Base-by-base conservation (phyloP, 30 jellyfish, hydroid and myxozoan genomes). In the Turritopsis dohrnii region DNA sequence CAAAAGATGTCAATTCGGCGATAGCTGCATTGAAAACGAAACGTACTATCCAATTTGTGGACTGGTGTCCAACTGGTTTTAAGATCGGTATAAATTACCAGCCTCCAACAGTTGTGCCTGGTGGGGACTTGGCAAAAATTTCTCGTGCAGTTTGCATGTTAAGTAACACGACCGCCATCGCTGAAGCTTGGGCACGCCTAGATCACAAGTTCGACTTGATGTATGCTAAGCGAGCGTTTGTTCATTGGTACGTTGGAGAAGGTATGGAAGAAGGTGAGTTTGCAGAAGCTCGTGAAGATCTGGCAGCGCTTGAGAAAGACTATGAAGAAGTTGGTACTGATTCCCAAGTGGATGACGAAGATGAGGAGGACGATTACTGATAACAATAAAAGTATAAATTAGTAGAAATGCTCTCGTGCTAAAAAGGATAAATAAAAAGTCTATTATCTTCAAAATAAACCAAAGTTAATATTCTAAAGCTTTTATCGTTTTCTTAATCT, bases 191-290 rank as follows among this genome's bases (percentile, higher is more conserved):
- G 89, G 88, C 52, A 22, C 65, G 90, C 0, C 88, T 83, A 19
- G 89, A 72, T 28, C 89, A 4, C 52, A 83, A 83, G 89, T 83
- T 83, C 71, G 89, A 83, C 28, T 53, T 72, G 80, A 72, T 83
- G 87, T 83, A 71, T 71, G 77, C 89, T 7, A 83, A 72, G 89
- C 87, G 89, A 25, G 88, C 88, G 18, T 83, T 83, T 69, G 89
- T 83, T 72, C 89, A 83, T 75, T 83, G 89, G 89, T 83, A 83
- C 71, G 89, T 83, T 0, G 89, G 89, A 16, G 89, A 77, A 60
- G 85, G 85, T 20, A 92, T 92, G 98, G 98, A 92, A 75, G 98
- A 92, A 72, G 96, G 98, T 19, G 98, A 92, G 79, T 92, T 92
- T 88, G 79, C 95, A 54, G 98, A 92, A 71, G 98, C 98, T 22